Conservation (phyloP, 2,888 invertebrate species). For the Pristionchus exspectatus region DNA sequence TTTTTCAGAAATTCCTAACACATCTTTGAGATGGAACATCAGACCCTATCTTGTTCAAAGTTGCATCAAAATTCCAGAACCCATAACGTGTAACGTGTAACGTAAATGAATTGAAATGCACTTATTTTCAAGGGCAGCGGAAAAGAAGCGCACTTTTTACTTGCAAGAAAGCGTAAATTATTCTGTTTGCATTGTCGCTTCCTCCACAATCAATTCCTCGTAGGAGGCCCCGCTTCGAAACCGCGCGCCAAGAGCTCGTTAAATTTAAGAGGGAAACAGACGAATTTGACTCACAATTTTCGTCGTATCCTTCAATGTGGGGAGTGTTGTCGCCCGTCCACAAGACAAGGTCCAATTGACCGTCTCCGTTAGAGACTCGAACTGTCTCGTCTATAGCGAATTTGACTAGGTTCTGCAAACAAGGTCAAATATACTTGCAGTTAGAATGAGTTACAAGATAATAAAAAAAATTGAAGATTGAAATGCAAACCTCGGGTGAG, state of each 20-base stretch:
- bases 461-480: neutral
- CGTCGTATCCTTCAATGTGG: slow-evolving; percentile 72
- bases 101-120: too few species aligned
- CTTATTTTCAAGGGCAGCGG: neutral
- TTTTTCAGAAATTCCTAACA: too few species aligned
- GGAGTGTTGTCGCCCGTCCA: slow-evolving; percentile 78
- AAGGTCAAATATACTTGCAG: neutral
- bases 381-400: slow-evolving; percentile 68
- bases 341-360: slow-evolving; percentile 66
- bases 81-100: neutral
- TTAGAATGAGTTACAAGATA: neutral
- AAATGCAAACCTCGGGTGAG: slow-evolving; percentile 68
- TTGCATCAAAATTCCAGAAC: too few species aligned
- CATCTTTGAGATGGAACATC: neutral
- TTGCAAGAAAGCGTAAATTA: neutral
- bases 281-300: slow-evolving; percentile 63
- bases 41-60: neutral
- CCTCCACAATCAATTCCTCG: neutral
- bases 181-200: neutral
- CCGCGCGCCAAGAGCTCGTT: neutral
- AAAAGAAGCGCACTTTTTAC: neutral
- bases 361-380: slow-evolving; percentile 64
- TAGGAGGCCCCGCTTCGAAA: neutral
- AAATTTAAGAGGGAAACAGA: neutral
- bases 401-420: slow-evolving; percentile 68